Base-by-base conservation (phyloP, 2,113 vertebrate genomes). In the Mastomys natalensis region DNA sequence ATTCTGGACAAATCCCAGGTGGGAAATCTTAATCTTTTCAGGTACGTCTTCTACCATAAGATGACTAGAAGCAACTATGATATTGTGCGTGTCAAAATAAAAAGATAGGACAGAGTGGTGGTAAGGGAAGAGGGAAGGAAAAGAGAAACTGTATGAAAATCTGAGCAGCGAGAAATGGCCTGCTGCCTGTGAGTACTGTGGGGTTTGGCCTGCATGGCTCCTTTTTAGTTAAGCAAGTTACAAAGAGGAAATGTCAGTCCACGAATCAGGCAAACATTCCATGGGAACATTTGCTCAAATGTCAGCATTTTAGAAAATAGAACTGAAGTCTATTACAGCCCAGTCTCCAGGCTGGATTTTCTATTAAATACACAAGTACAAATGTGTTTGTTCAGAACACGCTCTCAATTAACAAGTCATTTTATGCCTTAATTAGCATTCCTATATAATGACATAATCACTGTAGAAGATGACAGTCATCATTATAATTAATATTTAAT, bases 231-330 rank as follows among this genome's bases (percentile, higher is more conserved):
- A 97, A 99, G 98, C 0, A 4, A 98, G 97, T 98, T 98, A 98
- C 91, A 97, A 97, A 98, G 98, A 98, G 99, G 98, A 99, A 99
- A 98, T 98, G 98, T 98, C 98, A 98, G 98, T 98, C 97, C 97
- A 98, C 95, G 97, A 96, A 95, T 97, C 98, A 98, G 98, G 97
- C 98, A 97, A 97, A 96, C 97, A 98, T 98, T 98, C 98, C 98
- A 98, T 98, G 98, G 97, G 97, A 98, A 98, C 93, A 64, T 98
- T 98, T 97, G 96, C 96, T 98, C 97, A 96, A 96, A 98, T 98
- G 98, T 98, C 98, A 99, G 98, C 85, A 22, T 98, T 98, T 98
- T 98, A 97, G 92, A 98, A 95, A 98, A 95, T 78, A 97, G 97
- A 93, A 80, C 93, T 97, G 96, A 95, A 97, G 93, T 93, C 95